Percentiles rank a stretch among this genome's conserved stretches.
These are phyloP conservation scores for Punctoribates punctum DNA, from an alignment of 2,888 invertebrate genomes.

Conservation along the genomic window DNA sequence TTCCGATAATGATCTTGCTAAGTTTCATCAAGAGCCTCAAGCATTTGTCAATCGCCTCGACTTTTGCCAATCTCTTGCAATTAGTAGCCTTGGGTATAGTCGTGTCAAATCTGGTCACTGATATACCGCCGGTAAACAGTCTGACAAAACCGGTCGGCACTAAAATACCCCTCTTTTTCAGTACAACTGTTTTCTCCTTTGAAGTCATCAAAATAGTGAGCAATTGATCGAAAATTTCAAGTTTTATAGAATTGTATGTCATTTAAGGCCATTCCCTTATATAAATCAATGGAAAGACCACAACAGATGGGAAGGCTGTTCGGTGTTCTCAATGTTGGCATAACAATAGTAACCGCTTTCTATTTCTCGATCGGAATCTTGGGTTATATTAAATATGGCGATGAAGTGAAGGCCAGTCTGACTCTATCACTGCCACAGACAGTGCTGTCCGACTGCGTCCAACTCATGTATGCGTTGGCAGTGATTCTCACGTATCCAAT, in stretches of 20 bases:
- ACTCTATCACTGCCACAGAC: conserved; percentile 17
- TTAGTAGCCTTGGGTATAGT: conserved; percentile 72
- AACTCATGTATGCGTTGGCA: conserved; percentile 77
- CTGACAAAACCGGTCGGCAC: conserved; percentile 57
- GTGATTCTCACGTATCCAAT: conserved; percentile 85
- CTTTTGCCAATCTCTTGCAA: conserved; percentile 76
- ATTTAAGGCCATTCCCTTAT: conserved; percentile 45
- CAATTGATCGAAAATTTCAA: neutral
- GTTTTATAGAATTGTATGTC: too few species aligned
- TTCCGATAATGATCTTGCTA: conserved; percentile 35
- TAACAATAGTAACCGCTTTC: neutral
- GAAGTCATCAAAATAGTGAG: conserved; percentile 70
- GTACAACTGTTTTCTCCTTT: conserved; percentile 89
- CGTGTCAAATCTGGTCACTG: conserved; percentile 76
- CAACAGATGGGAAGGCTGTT: conserved; percentile 18
- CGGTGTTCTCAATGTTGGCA: conserved; percentile 37
- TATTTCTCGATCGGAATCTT: conserved; percentile 40
- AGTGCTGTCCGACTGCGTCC: conserved; percentile 62
- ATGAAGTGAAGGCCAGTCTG: conserved; percentile 12
- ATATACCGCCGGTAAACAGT: conserved; percentile 63
- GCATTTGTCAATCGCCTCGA: conserved; percentile 77
- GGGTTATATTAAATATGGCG: conserved; percentile 40
- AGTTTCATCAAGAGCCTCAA: conserved; percentile 61
- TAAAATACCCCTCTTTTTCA: conserved; percentile 80
- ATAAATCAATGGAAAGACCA: conserved; percentile 30